Evolutionary conservation across 2,113 vertebrate species (phyloP).

Genomic region (Trochalopteron elliotii): DNA sequence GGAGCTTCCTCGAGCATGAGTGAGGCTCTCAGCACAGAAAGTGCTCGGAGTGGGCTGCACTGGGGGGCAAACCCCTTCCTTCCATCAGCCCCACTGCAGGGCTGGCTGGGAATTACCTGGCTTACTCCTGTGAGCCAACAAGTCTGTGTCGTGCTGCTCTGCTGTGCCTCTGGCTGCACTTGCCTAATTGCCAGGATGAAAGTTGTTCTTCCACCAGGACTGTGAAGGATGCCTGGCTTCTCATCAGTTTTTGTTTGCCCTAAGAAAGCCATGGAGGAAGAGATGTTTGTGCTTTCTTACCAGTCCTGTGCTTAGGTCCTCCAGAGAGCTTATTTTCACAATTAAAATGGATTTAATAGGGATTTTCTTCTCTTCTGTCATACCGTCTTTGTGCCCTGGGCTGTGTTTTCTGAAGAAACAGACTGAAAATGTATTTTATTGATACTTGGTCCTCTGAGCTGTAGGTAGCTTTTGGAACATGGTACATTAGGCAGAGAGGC

Average conservation of each 20-base stretch:
- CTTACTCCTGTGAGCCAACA: neutral
- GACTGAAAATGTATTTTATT: neutral
- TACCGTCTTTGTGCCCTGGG: neutral
- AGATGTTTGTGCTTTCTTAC: neutral
- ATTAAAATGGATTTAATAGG: neutral
- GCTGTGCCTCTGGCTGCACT: neutral
- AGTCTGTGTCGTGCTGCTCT: neutral
- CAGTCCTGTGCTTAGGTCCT: neutral
- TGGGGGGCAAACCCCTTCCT: neutral
- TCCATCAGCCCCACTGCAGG: neutral
- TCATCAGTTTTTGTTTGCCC: neutral
- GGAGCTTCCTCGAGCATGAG: fast-evolving
- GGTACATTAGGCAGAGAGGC: neutral
- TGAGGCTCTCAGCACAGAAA: neutral
- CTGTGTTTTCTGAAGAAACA: neutral
- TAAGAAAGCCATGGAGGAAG: neutral
- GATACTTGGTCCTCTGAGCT: neutral
- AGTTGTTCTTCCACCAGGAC: neutral
- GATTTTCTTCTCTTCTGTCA: neutral
- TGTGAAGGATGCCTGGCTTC: neutral
- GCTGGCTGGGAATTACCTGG: neutral
- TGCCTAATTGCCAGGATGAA: neutral
- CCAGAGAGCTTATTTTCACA: neutral
- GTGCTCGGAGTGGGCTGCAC: fast-evolving
- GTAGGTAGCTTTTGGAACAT: neutral